A percentile compares a stretch with the other conserved stretches of the same genome.
Conservation (phyloP, 2,797 vertebrate species). For the Malurus splendens region DNA sequence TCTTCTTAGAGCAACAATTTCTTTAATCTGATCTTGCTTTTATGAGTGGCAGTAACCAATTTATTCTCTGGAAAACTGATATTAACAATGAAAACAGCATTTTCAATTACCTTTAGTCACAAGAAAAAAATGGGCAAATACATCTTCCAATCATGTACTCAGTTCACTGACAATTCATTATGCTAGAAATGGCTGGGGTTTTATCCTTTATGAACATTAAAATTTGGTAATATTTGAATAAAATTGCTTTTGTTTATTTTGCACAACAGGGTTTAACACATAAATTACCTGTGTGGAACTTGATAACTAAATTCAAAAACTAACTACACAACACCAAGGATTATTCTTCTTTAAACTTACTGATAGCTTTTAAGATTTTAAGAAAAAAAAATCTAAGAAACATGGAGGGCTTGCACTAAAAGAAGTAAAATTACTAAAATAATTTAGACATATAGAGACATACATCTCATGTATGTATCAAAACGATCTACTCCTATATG, state of each 20-base stretch:
- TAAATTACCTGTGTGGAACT: background rate
- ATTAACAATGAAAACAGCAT: background rate
- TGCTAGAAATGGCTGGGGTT: background rate
- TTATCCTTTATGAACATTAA: background rate
- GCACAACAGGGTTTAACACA: background rate
- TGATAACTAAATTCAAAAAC: background rate
- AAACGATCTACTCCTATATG: background rate
- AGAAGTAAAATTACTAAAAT: background rate
- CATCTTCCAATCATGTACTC: background rate
- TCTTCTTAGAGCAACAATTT: background rate
- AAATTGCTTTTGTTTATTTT: background rate
- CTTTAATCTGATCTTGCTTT: background rate
- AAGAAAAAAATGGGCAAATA: background rate
- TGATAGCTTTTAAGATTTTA: background rate
- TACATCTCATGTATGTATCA: background rate
- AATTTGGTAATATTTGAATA: background rate
- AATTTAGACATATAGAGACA: background rate
- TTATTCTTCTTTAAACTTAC: background rate
- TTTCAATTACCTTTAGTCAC: background rate
- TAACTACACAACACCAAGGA: background rate
- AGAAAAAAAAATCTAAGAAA: background rate
- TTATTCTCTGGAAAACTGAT: background rate
- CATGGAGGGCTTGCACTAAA: background rate
- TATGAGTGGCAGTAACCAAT: background rate
- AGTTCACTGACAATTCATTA: background rate